Evolutionary conservation across 2,113 vertebrate genomes (phyloP), one percentile per base, ranked within the genome.

Genomic region (Vulpes ferrilata): DNA sequence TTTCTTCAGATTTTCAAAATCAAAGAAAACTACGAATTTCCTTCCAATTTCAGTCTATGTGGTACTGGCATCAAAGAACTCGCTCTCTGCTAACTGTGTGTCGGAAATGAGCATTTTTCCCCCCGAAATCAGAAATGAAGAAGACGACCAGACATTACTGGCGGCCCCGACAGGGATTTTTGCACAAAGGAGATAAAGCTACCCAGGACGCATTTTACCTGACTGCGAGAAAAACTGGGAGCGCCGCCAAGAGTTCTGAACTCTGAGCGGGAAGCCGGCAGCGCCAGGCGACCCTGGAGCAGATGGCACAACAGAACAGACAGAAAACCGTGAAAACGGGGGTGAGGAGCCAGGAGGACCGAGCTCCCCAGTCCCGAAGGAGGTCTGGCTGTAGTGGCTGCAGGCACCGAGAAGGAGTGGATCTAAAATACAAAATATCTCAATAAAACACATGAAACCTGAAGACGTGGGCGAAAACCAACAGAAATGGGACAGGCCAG

Each of bases 211-310:
- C 43, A 17, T 73, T 99, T 99, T 99, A 99, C 99, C 99, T 99
- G 99, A 98, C 95, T 97, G 98, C 4, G 98, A 99, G 99, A 99
- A 99, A 99, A 99, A 99, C 97, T 99, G 99, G 98, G 98, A 99
- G 92, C 99, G 99, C 98, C 99, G 99, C 98, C 99, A 99, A 99
- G 98, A 98, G 99, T 99, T 99, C 99, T 99, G 99, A 98, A 99
- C 98, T 98, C 99, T 99, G 98, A 99, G 98, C 27, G 99, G 98
- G 97, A 99, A 97, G 90, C 94, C 96, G 98, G 99, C 98, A 98
- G 98, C 98, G 98, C 95, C 98, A 97, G 98, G 97, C 8, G 13
- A 93, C 97, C 98, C 99, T 99, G 97, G 98, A 98, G 96, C 87
- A 93, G 95, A 95, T 0, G 89, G 98, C 95, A 98, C 90, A 96